A percentile compares a stretch with the other conserved stretches of the same genome.
These are phyloP conservation scores for Scleropages formosus DNA, from an alignment of 2,797 vertebrate species.

Conservation along the genomic window DNA sequence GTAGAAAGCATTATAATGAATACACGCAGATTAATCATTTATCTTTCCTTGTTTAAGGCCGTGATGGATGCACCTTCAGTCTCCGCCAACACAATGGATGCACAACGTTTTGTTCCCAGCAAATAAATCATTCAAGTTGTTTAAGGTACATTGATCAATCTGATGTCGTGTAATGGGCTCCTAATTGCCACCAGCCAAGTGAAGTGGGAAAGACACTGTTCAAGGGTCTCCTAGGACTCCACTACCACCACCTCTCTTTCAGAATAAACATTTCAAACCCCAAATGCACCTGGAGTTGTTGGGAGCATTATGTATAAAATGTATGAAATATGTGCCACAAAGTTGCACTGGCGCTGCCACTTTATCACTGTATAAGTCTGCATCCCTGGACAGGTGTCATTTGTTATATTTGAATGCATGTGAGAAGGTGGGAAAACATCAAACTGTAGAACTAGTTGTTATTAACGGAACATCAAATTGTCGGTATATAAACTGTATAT, in stretches of 20 bases:
- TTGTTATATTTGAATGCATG: not conserved
- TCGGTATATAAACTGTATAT: not conserved
- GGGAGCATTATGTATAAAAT: not conserved
- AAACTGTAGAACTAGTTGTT: not conserved
- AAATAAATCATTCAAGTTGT: slow-evolving; percentile 97
- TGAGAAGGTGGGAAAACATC: not conserved
- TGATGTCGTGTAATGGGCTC: slow-evolving; percentile 97
- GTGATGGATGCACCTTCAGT: slow-evolving; percentile 77
- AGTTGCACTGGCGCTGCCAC: not conserved
- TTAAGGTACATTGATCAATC: slow-evolving; percentile 99
- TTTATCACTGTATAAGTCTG: not conserved
- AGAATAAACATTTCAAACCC: not conserved
- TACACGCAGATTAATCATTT: slow-evolving; percentile 79
- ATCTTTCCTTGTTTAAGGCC: slow-evolving; percentile 72
- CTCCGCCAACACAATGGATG: slow-evolving; percentile 75
- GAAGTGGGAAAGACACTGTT: slow-evolving; percentile 55
- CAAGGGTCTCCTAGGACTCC: not conserved
- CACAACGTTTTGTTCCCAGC: slow-evolving; percentile 75
- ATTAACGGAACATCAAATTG: too few relatives aligned
- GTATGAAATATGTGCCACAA: not conserved
- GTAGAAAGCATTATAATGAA: slow-evolving; percentile 79
- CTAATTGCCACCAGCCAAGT: slow-evolving; percentile 88
- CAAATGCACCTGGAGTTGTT: not conserved
- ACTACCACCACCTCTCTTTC: not conserved
- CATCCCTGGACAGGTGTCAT: slow-evolving; percentile 5